These are phyloP conservation scores for Xestoiulus laeticollis DNA, from an alignment of 2,888 invertebrate genomes.

Conservation along the genomic window DNA sequence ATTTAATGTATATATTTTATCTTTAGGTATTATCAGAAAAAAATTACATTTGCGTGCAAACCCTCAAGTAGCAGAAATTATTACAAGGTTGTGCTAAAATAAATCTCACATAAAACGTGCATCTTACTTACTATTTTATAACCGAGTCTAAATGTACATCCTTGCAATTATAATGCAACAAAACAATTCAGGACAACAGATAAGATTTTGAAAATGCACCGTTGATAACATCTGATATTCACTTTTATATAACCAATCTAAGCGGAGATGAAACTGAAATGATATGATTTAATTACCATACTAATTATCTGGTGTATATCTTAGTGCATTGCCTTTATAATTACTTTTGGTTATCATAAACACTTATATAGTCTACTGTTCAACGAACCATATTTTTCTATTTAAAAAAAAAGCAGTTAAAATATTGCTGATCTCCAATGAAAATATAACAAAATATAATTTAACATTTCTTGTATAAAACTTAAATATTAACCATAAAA, in stretches of 20 bases:
- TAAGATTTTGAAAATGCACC: neutral
- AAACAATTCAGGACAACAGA: constrained; percentile 33
- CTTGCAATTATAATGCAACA: neutral
- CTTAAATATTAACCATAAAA: no score
- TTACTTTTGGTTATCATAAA: neutral
- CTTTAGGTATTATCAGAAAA: neutral
- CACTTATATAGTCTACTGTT: neutral
- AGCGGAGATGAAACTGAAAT: neutral
- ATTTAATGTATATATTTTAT: no score
- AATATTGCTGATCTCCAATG: neutral
- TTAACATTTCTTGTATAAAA: no score
- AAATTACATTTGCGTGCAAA: neutral
- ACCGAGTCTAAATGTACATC: neutral
- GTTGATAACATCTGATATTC: neutral
- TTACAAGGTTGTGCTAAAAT: neutral
- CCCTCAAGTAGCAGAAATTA: neutral
- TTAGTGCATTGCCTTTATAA: constrained; percentile 30
- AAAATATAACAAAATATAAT: no score
- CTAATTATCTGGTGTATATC: neutral
- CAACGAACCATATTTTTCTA: neutral
- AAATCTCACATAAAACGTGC: neutral
- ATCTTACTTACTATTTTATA: neutral
- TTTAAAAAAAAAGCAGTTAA: neutral
- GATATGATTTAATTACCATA: neutral
- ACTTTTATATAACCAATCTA: neutral